Evolutionary conservation across 2,113 vertebrate genomes (phyloP).

Genomic region (Antennarius striatus): DNA sequence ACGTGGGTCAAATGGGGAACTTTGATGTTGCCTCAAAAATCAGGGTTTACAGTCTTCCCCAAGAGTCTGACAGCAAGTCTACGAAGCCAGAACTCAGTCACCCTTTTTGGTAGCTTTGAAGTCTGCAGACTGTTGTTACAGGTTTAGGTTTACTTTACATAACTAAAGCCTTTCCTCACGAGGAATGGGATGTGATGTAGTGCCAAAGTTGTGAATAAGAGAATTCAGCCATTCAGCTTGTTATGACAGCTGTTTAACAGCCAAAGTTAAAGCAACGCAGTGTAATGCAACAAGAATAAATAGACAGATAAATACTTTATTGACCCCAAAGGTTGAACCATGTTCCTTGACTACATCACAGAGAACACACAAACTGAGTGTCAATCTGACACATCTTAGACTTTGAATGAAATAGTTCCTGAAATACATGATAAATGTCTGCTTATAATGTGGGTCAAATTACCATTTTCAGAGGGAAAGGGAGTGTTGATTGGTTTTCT

Average conservation of each 20-base stretch:
- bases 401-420: too few relatives aligned
- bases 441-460: too few relatives aligned
- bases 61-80: slow-evolving; percentile 34
- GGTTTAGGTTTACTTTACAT: slow-evolving; percentile 54
- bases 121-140: slow-evolving; percentile 18
- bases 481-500: too few relatives aligned
- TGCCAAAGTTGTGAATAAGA: slow-evolving; percentile 24
- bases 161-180: slow-evolving; percentile 54
- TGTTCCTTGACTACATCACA: too few relatives aligned
- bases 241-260: slow-evolving; percentile 25
- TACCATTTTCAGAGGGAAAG: too few relatives aligned
- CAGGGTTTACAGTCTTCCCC: slow-evolving; percentile 37
- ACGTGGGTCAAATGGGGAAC: slow-evolving; percentile 68
- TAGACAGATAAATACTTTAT: too few relatives aligned
- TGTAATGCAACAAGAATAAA: not conserved
- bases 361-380: too few relatives aligned
- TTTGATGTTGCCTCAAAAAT: slow-evolving; percentile 67
- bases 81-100: slow-evolving; percentile 17
- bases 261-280: slow-evolving; percentile 10
- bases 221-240: slow-evolving; percentile 8
- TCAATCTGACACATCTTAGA: too few relatives aligned
- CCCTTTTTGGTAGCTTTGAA: slow-evolving; percentile 18
- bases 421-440: too few relatives aligned
- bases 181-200: slow-evolving; percentile 16
- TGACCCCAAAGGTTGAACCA: too few relatives aligned